Evolutionary conservation across 2,888 invertebrate species (phyloP).

Genomic region (Villa cingulata): DNA sequence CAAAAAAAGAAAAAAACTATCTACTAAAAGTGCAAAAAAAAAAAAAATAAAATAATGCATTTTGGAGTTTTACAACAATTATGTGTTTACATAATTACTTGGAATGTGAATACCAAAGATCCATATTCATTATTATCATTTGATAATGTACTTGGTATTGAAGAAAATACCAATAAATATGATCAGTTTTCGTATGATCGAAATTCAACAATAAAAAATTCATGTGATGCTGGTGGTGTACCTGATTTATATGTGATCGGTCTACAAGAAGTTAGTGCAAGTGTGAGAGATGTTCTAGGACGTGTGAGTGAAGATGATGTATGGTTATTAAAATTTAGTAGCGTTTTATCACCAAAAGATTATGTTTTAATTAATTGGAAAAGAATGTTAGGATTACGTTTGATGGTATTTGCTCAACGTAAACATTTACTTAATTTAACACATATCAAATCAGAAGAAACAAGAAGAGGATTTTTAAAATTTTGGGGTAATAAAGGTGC

Average conservation of each 20-base stretch:
- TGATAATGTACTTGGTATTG: conserved; percentile 53
- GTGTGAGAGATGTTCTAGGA: conserved; percentile 70
- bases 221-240: conserved; percentile 41
- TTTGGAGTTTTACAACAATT: conserved; percentile 23
- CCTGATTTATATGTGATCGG: conserved; percentile 80
- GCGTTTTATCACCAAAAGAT: conserved; percentile 37
- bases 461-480: conserved; percentile 80
- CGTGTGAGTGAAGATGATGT: conserved; percentile 72
- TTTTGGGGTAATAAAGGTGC: conserved; percentile 97
- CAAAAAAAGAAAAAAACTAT: no score
- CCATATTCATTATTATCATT: conserved; percentile 61
- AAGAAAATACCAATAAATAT: conserved; percentile 40
- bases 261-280: conserved; percentile 79
- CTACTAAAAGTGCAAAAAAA: no score
- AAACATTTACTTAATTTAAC: conserved; percentile 69
- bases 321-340: conserved; percentile 66
- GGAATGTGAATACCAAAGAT: conserved; percentile 76
- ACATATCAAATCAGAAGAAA: conserved; percentile 75
- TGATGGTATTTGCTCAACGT: conserved; percentile 63
- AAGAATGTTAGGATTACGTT: conserved; percentile 68
- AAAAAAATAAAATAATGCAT: neutral
- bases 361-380: conserved; percentile 69
- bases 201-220: conserved; percentile 23
- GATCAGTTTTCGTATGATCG: no score
- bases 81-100: conserved; percentile 67